Percentiles rank a stretch among this genome's conserved stretches.
Evolutionary conservation across 2,797 vertebrate species (phyloP).

Genomic region (Pangasius krempfi): DNA sequence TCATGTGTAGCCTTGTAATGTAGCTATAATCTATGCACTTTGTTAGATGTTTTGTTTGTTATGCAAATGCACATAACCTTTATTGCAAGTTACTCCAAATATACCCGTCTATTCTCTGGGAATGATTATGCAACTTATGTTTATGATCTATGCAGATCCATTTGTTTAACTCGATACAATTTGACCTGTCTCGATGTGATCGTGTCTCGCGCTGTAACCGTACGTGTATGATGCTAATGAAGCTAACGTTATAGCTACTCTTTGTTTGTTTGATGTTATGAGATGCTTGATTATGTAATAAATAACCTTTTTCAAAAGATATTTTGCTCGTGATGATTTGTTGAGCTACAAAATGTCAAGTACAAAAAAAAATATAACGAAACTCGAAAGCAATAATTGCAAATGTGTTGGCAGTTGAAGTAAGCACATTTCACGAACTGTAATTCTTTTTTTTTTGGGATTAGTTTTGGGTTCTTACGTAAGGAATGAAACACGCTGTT

Average conservation of each 20-base stretch:
- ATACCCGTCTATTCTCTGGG: constrained; percentile 27
- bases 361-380: not conserved
- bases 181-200: constrained; percentile 7
- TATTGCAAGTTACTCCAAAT: constrained; percentile 27
- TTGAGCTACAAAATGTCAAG: not conserved
- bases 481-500: not conserved
- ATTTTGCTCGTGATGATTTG: not conserved
- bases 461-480: not conserved
- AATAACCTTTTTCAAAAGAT: constrained; percentile 31
- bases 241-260: constrained; percentile 3
- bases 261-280: constrained; percentile 18
- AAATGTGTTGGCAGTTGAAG: not conserved
- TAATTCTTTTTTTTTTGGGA: no score
- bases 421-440: not conserved
- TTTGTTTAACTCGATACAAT: not conserved
- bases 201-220: constrained; percentile 18
- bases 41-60: constrained; percentile 33
- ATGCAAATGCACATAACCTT: constrained; percentile 40
- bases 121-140: constrained; percentile 44
- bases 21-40: constrained; percentile 42
- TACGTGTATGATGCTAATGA: constrained; percentile 31
- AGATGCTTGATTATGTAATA: constrained; percentile 39
- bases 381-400: not conserved
- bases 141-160: constrained; percentile 35
- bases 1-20: constrained; percentile 21